Conservation (phyloP, 2,797 vertebrate species). For the Cyprinella venusta region DNA sequence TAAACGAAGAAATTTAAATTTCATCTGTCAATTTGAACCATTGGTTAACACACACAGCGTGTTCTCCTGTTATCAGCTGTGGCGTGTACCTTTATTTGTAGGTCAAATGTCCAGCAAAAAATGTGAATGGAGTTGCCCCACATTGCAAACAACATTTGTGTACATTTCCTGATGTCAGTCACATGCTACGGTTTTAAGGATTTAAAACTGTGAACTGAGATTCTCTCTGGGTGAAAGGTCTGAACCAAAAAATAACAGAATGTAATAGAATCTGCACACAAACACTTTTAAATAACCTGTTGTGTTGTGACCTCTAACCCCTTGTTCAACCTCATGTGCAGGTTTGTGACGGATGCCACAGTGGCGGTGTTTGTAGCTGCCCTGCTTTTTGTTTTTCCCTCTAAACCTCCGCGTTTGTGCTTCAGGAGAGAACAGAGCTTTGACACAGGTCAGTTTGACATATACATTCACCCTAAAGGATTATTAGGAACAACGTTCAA, state of each 20-base stretch:
- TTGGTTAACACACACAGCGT: constrained; percentile 36
- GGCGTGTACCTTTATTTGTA: constrained; percentile 38
- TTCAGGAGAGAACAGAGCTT: constrained; percentile 68
- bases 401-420: constrained; percentile 79
- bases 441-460: constrained; percentile 76
- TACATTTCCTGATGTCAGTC: constrained; percentile 22
- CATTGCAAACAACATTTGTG: constrained; percentile 49
- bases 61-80: constrained; percentile 48
- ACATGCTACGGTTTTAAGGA: constrained; percentile 14
- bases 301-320: constrained; percentile 2
- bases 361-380: constrained; percentile 82
- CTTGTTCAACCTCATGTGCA: constrained; percentile 57
- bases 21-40: constrained; percentile 4
- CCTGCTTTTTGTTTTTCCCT: constrained; percentile 88
- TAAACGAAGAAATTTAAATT: neutral
- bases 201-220: constrained; percentile 15
- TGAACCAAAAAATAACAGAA: neutral
- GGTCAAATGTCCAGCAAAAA: constrained; percentile 51
- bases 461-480: too few relatives aligned
- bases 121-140: constrained; percentile 56
- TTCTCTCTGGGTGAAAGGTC: constrained; percentile 28
- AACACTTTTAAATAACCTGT: neutral
- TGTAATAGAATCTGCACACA: neutral
- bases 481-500: too few relatives aligned
- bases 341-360: constrained; percentile 87